Evolutionary conservation across 2,888 invertebrate species (phyloP), one percentile per base, ranked within the genome.

Genomic region (Matsumyia berberina): DNA sequence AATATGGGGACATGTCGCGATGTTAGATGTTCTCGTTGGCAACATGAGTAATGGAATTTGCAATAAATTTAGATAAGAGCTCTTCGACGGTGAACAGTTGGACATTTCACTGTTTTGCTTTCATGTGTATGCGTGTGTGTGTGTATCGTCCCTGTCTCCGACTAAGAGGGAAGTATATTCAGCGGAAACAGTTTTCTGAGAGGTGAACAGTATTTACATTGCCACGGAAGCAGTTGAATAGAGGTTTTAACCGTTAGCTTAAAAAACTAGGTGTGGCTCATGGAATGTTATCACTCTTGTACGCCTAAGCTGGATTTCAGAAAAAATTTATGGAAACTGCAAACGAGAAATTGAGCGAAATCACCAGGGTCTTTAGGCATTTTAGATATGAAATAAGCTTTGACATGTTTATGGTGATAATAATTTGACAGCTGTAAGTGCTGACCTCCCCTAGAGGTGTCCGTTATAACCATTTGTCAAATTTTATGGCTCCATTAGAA

Each of bases 11-110:
- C 79, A 64, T 80, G 74, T 80, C 74, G 74, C 70, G 74, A 80
- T 74, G 79, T 85, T 85, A 76, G 74, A 85, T 85, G 85, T 85
- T 80, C 85, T 85, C 69, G 85, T 85, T 85, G 85, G 85, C 85
- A 85, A 80, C 74, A 85, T 85, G 85, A 85, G 74, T 85, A 85
- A 85, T 85, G 85, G 85, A 85, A 85, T 85, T 74, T 66, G 79
- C 70, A 85, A 85, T 85, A 79, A 85, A 80, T 85, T 85, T 70
- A 85, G 85, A 85, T 85, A 85, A 85, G 74, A 74, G 70, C 74
- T 69, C 70, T 79, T 80, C 53, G 69, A 80, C 39, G 74, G 62
- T 24, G 31, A 51, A 55, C 42, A 58, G 64, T 77, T 81, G 76
- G 55, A 57, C 74, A 69, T 81, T 76, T 57, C 42, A 46, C 33